Evolutionary conservation across 2,797 vertebrate species (phyloP), one percentile per base, ranked within the genome.

Genomic region (Hapalemur alaotrensis): DNA sequence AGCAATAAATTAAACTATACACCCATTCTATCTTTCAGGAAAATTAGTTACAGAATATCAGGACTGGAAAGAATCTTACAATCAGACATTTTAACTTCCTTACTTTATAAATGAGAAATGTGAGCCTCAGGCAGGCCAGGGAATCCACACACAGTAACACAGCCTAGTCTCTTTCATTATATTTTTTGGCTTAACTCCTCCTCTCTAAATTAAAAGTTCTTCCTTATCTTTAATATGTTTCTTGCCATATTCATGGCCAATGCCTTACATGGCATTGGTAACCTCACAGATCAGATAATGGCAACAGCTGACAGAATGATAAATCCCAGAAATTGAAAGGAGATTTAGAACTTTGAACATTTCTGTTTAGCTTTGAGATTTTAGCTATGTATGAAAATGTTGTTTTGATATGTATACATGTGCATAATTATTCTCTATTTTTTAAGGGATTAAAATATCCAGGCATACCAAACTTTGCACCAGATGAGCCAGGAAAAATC

Each of bases 381-480:
- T 92, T 83, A 63, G 30, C 48, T 73, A n/a, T 8, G 1, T 83
- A 63, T 78, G n/a, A 89, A 93, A 91, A 82, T 20, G 9, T 28
- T 80, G 15, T 89, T 96, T 95, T 93, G 63, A 89, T 79, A 38
- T 32, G 32, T 43, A 38, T 92, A 35, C 61, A 18, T 43, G 12
- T 91, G 13, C 15, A 48, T 59, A 84, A 11, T 95, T 83, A 4
- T 72, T 95, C 43, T 97, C 38, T 95, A 1, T 95, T 93, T 93
- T 92, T 43, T 48, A 93, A 99, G 99, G 99, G 99, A 80, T 97
- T 99, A 96, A 99, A 99, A 97, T 99, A 98, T 69, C 99, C 99
- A 87, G 98, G 99, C 15, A 0, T 99, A 0, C 98, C 98, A 9
- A 67, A 2, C 22, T 98, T 99, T 91, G 98, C 98, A 1, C 98